Evolutionary conservation across 2,797 vertebrate species (phyloP).

Genomic region (Peromyscus aztecus): DNA sequence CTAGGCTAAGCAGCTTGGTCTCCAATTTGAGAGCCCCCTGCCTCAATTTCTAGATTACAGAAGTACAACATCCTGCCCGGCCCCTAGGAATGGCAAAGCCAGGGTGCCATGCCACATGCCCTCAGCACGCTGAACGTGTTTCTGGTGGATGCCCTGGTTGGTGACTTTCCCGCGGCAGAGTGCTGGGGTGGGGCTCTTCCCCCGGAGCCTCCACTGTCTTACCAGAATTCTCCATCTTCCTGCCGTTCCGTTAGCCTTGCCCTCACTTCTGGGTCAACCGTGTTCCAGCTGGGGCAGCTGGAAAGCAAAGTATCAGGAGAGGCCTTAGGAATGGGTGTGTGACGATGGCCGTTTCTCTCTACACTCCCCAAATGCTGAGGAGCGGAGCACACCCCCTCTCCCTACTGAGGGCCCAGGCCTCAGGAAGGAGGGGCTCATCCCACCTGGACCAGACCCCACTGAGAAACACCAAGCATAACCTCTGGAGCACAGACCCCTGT

Average conservation of each 20-base stretch:
- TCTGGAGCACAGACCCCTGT: background rate
- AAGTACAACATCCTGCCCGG: background rate
- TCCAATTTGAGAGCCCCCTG: background rate
- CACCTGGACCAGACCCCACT: background rate
- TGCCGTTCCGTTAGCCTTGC: conserved; percentile 88
- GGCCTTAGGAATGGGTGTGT: accelerated
- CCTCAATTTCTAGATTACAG: background rate
- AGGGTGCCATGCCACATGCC: accelerated
- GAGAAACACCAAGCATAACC: background rate
- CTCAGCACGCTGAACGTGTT: accelerated
- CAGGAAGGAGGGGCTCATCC: background rate
- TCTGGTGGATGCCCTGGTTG: background rate
- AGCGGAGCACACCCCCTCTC: accelerated
- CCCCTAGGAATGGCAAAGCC: background rate
- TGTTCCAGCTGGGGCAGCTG: conserved; percentile 91
- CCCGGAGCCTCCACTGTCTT: background rate
- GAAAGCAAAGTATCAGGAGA: background rate
- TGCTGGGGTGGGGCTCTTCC: background rate
- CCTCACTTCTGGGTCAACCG: conserved; percentile 89
- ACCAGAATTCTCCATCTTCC: conserved; percentile 95
- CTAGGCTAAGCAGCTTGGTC: background rate
- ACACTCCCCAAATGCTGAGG: background rate
- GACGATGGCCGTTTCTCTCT: background rate
- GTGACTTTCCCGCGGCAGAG: background rate
- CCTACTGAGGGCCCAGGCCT: background rate